These are phyloP conservation scores for Conger conger DNA, from an alignment of 2,113 vertebrate genomes.

Conservation along the genomic window DNA sequence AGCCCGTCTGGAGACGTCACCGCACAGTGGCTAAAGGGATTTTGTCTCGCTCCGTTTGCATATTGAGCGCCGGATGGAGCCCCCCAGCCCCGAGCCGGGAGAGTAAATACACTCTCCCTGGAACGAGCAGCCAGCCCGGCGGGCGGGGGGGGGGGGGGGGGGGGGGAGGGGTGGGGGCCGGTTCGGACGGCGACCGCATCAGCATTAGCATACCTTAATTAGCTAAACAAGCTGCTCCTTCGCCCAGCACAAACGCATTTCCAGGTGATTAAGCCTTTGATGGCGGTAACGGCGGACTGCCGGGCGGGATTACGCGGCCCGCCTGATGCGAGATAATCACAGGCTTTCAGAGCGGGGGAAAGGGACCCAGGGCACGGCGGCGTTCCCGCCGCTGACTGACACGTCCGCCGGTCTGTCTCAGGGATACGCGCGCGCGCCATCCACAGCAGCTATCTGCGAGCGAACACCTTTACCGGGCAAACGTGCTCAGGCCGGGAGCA, in stretches of 20 bases:
- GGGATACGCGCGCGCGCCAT: neutral
- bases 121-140: neutral
- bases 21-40: neutral
- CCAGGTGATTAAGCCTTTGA: slow-evolving; percentile 57
- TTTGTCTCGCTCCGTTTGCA: neutral
- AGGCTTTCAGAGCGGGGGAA: neutral
- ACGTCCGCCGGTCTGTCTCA: neutral
- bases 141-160: too few relatives aligned
- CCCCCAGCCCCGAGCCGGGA: neutral
- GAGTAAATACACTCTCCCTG: neutral
- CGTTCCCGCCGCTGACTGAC: neutral
- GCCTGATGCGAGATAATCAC: slow-evolving; percentile 61
- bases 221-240: slow-evolving; percentile 47
- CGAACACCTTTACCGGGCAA: neutral
- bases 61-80: neutral
- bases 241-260: slow-evolving; percentile 47
- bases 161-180: neutral
- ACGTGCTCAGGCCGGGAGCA: neutral
- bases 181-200: neutral
- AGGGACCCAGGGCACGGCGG: neutral
- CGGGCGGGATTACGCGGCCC: slow-evolving; percentile 54
- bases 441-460: neutral
- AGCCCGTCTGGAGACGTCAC: neutral
- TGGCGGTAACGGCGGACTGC: slow-evolving; percentile 49
- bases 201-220: slow-evolving; percentile 47